Base-by-base conservation (phyloP, 2,797 vertebrate species). In the Aplochiton taeniatus region DNA sequence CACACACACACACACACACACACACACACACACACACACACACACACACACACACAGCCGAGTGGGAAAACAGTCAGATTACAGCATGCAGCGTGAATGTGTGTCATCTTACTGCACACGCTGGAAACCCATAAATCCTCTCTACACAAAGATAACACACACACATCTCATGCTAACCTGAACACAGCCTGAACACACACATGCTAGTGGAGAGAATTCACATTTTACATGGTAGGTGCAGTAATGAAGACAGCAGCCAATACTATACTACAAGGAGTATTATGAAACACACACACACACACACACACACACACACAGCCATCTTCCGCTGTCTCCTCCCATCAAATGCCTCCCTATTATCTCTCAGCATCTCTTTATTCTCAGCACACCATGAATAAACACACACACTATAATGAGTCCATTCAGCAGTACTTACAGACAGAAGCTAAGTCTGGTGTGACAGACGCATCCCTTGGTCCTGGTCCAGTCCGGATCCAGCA, bases 391-490 rank as follows among this genome's bases (percentile, higher is more conserved):
- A 8, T 43, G 13, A 5, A 43, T 5, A n/a, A 47, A 60, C 13
- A 43, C 43, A 4, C 0, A 49, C 41, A 50, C 9, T 31, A 6
- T 31, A 31, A 31, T 31, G 31, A 31, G 31, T 31, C 6, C 31
- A 31, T 31, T 31, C 31, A 31, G 31, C 31, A 31, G 31, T 31
- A 31, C 31, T 31, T 31, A 31, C 31, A 31, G 31, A 31, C 31
- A 6, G 31, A 31, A 31, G 31, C 31, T 31, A 31, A 31, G 31
- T 31, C 31, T 31, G 31, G 31, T 3, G 31, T 31, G 31, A 65
- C 46, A 44, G 11, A 60, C 17, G 41, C 69, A 63, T 43, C 10
- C n/a, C 60, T 70, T 82, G 41, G 56, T 52, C 89, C 87, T 90
- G 81, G 76, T 77, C 3, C 31, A 31, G 31, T 6, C n/a, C n/a